Base-by-base conservation (phyloP, 2,888 invertebrate species). In the Heliconius sara region DNA sequence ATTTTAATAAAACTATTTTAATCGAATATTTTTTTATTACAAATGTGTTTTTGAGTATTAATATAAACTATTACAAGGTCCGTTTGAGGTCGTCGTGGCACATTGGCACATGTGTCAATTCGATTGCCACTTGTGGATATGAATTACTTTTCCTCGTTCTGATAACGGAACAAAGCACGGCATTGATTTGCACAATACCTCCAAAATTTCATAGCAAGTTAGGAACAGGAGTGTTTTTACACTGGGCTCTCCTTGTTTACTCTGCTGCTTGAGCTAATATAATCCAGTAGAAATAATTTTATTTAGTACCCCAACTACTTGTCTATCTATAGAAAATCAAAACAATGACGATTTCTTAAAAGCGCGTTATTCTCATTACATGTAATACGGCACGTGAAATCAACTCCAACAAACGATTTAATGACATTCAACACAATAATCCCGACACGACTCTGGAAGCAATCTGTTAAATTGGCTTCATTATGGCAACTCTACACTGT, bases 391-490 rank as follows among this genome's bases (percentile, higher is more conserved):
- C 43, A 76, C 60, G 76, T 52, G 75, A 80, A 82, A 80, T 80
- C 76, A 80, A 78, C 47, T 70, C 70, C 66, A 74, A 77, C 60
- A 78, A 77, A 78, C 78, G 79, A 80, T 81, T 78, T 68, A 76
- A 72, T 74, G 80, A 74, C 25, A 76, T 72, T 76, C 65, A 57
- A 63, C 66, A 63, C 77, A 65, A 74, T 77, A 81, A 81, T 78
- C 81, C 78, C 72, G 57, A 76, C 81, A 27, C 63, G 79, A 66
- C 79, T 78, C 78, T 52, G 39, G 73, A 78, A 79, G 78, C 81
- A 81, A 81, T 80, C 80, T 81, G 80, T 57, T 78, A 80, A 81
- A 81, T 81, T 80, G 81, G 73, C 66, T 30, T 73, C 66, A 80
- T 78, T 76, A 78, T 52, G 63, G 47, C 34, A 73, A 57, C 30